Conservation (phyloP, 2,113 vertebrate genomes). For the Athene cunicularia region DNA sequence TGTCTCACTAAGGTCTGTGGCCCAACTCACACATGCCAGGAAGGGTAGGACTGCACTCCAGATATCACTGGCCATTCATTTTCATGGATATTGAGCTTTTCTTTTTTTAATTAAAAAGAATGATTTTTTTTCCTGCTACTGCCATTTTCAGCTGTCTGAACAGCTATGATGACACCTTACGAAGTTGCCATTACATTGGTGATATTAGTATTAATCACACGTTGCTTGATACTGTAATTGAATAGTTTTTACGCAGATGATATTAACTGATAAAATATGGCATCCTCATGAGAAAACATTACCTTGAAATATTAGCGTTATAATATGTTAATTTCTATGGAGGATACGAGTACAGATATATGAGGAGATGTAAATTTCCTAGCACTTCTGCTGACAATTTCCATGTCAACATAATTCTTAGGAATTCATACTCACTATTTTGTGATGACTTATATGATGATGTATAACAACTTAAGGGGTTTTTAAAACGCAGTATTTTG, state of each 20-base stretch:
- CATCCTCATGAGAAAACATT: constrained; percentile 83
- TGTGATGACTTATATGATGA: constrained; percentile 85
- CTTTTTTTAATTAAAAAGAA: constrained; percentile 32
- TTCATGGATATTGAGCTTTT: neutral
- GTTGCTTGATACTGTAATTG: constrained; percentile 79
- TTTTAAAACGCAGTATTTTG: constrained; percentile 84
- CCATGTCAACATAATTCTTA: constrained; percentile 83
- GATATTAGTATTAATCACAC: constrained; percentile 79
- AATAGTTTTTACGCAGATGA: constrained; percentile 78
- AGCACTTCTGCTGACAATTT: constrained; percentile 82
- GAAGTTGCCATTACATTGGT: constrained; percentile 35
- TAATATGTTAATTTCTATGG: constrained; percentile 85
- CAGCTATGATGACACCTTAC: constrained; percentile 30
- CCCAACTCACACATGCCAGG: neutral
- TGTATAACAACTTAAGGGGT: constrained; percentile 82
- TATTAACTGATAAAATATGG: constrained; percentile 86
- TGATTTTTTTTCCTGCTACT: neutral
- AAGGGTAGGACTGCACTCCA: neutral
- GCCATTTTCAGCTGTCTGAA: neutral
- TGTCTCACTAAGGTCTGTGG: neutral
- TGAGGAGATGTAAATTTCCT: constrained; percentile 80
- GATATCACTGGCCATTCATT: neutral
- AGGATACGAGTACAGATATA: constrained; percentile 76
- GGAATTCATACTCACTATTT: constrained; percentile 79
- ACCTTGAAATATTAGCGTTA: constrained; percentile 85